Conservation (phyloP, 2,888 invertebrate species). For the Gastrophysa polygoni region DNA sequence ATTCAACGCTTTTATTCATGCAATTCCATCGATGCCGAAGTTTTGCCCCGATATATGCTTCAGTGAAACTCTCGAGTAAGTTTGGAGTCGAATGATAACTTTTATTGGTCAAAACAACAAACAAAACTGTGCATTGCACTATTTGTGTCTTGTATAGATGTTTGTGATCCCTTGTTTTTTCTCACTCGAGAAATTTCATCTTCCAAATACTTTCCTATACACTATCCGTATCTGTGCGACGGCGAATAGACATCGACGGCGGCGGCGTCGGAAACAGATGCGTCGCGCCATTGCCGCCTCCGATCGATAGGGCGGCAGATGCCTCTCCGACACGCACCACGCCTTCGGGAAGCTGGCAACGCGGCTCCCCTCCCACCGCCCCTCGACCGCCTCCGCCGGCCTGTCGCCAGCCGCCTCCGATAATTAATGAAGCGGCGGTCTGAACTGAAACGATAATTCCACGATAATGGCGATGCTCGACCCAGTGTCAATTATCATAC, state of each 20-base stretch:
- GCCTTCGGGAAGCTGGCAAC: slow-evolving; percentile 42
- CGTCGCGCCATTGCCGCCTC: slow-evolving; percentile 48
- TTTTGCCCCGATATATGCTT: no score
- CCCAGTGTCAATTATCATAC: slow-evolving; percentile 54
- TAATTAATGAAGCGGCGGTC: slow-evolving; percentile 58
- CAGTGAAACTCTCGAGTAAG: no score
- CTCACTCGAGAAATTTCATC: no score
- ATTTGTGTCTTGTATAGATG: no score
- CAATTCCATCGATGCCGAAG: no score
- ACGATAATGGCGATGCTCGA: slow-evolving; percentile 62
- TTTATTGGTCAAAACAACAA: no score
- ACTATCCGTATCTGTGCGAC: slow-evolving; percentile 1
- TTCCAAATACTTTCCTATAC: no score
- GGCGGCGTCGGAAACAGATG: slow-evolving; percentile 32
- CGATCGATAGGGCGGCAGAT: slow-evolving; percentile 52
- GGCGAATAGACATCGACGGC: not conserved
- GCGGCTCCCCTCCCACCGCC: slow-evolving; percentile 35
- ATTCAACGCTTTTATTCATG: no score
- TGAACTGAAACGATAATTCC: slow-evolving; percentile 61
- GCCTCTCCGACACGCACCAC: slow-evolving; percentile 42
- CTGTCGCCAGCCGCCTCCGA: slow-evolving; percentile 51
- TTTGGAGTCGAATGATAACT: no score
- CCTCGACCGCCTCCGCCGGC: slow-evolving; percentile 36
- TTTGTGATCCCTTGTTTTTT: no score
- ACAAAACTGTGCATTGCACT: no score